Conservation (phyloP, 2,797 vertebrate genomes). For the Lagodon rhomboides region DNA sequence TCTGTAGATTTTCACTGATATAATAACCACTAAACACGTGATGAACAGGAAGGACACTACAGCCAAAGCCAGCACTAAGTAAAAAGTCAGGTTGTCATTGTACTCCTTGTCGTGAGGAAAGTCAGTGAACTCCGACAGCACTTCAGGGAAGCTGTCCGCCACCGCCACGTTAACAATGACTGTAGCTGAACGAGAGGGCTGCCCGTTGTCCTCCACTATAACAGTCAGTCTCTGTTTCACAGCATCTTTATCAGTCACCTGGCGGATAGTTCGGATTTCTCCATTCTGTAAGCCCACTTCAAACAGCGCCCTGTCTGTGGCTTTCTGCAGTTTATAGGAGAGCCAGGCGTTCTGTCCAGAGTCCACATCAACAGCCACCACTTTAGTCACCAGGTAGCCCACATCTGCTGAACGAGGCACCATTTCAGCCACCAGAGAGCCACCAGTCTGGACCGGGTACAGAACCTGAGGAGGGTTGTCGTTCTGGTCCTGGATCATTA, state of each 20-base stretch:
- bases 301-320: constrained; percentile 87
- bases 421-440: constrained; percentile 81
- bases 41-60: too few relatives aligned
- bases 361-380: constrained; percentile 88
- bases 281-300: constrained; percentile 87
- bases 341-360: constrained; percentile 87
- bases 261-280: constrained; percentile 85
- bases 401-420: constrained; percentile 87
- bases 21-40: too few relatives aligned
- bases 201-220: constrained; percentile 85
- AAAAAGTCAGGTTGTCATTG: too few relatives aligned
- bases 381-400: constrained; percentile 90
- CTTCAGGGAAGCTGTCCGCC: constrained; percentile 86
- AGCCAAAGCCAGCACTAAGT: too few relatives aligned
- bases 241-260: constrained; percentile 85
- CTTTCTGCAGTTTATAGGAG: constrained; percentile 86
- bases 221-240: constrained; percentile 85
- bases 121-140: constrained; percentile 84
- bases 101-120: constrained; percentile 66
- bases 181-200: constrained; percentile 81
- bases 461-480: too few relatives aligned
- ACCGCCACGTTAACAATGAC: constrained; percentile 86
- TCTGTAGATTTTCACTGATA: too few relatives aligned
- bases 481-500: too few relatives aligned
- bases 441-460: constrained; percentile 75